Evolutionary conservation across 2,113 vertebrate species (phyloP), one percentile per base, ranked within the genome.

Genomic region (Kobus ellipsiprymnus): DNA sequence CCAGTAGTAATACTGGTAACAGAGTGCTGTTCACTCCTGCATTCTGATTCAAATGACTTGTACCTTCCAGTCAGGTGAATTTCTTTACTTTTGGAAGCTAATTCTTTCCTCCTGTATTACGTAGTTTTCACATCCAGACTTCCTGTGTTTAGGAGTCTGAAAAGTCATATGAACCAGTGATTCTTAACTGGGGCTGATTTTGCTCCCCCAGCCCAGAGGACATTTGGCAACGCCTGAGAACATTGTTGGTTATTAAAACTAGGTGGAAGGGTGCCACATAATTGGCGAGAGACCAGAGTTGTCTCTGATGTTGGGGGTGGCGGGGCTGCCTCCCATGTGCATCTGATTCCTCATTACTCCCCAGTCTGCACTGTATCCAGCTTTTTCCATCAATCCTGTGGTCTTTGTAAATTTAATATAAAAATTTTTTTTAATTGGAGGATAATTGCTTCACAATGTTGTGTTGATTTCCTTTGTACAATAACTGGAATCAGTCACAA

Each of bases 261-360:
- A 55, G 23, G 27, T 17, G 29, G 17, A 8, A 21, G 36, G 30
- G 13, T 13, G 7, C 25, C 62, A 27, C 4, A 64, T 85, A 7
- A 1, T 0, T 44, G 33, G 2, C 1, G 4, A 25, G 71, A 99
- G 90, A 98, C 98, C 97, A 99, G 98, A 97, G 99, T 99, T 52
- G n/a, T n/a, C 94, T 99, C 99, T 19, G 99, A 99, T 4, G 99
- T 99, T 92, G 99, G 99, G 99, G 99, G 99, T 92, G 99, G 99
- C 99, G 99, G 99, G n/a, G 99, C 99, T 14, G 99, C 99, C 1
- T 99, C 99, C 50, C 99, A 99, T 4, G 99, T 99, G 78, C 99
- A 99, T 93, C 99, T 99, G 82, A 99, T 99, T 10, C 99, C 96
- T 99, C 99, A 0, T 99, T 99, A 30, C 98, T 99, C 0, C 99